These are phyloP conservation scores for Chaetoderma sp. DNA, from an alignment of 2,888 invertebrate species.

Conservation along the genomic window DNA sequence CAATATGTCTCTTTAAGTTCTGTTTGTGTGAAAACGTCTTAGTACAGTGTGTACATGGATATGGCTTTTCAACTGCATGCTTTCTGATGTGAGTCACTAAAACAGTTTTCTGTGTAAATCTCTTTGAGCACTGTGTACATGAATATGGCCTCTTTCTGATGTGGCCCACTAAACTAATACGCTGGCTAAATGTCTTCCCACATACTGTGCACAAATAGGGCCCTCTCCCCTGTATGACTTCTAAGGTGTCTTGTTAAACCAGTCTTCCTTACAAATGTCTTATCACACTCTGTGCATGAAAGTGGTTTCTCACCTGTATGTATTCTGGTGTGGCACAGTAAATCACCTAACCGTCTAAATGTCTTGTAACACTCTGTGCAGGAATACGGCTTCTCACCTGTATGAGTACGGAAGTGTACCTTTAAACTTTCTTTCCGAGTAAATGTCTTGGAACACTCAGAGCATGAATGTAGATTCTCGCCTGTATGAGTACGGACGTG, in stretches of 20 bases:
- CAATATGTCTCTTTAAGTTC: conserved; percentile 40
- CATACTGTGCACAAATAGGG: background rate
- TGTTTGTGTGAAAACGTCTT: conserved; percentile 42
- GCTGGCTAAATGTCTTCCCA: background rate
- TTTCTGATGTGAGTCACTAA: conserved; percentile 37
- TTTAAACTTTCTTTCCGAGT: conserved; percentile 34
- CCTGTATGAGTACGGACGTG: conserved; percentile 39
- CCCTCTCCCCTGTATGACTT: background rate
- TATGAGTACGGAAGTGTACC: conserved; percentile 36
- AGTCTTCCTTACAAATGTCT: conserved; percentile 16
- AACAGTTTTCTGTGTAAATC: conserved; percentile 39
- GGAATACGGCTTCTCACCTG: conserved; percentile 36
- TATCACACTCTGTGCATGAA: conserved; percentile 31
- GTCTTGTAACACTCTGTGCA: conserved; percentile 39
- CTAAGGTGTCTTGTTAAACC: background rate
- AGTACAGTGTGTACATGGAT: conserved; percentile 39
- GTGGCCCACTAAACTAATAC: conserved; percentile 36
- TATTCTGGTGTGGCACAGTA: conserved; percentile 31
- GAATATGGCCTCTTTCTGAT: conserved; percentile 36
- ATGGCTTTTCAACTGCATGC: conserved; percentile 43
- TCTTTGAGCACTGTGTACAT: conserved; percentile 37
- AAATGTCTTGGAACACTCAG: conserved; percentile 38
- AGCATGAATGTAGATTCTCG: conserved; percentile 37
- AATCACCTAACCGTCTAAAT: conserved; percentile 32
- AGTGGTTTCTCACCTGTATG: conserved; percentile 32